Evolutionary conservation across 2,888 invertebrate species (phyloP).

Genomic region (Drosophila niveifrons): DNA sequence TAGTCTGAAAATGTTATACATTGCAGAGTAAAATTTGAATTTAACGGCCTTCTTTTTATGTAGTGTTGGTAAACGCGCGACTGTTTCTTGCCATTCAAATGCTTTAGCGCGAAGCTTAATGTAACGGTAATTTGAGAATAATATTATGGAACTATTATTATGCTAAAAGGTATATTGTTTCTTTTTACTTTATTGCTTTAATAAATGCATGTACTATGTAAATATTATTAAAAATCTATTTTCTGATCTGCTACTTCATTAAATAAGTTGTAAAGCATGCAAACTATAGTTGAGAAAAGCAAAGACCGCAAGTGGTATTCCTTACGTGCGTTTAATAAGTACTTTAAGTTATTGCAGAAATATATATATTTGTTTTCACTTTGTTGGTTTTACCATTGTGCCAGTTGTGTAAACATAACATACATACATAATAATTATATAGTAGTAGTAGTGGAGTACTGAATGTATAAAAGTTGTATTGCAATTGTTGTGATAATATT

Average conservation of each 20-base stretch:
- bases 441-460: conserved; percentile 2
- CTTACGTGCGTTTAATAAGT: neutral
- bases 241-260: neutral
- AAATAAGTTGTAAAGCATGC: neutral
- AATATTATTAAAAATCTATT: neutral
- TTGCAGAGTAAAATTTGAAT: neutral
- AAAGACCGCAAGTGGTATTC: neutral
- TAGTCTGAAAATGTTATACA: neutral
- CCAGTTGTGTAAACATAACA: conserved; percentile 14
- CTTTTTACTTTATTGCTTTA: neutral
- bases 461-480: neutral
- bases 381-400: conserved; percentile 1
- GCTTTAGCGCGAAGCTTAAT: neutral
- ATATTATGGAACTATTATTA: neutral
- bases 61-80: conserved; percentile 1
- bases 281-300: neutral
- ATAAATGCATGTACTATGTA: neutral
- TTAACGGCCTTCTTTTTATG: neutral
- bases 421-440: conserved; percentile 5
- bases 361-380: conserved; percentile 12
- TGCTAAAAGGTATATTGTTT: neutral
- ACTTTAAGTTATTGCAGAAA: neutral
- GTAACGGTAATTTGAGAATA: neutral
- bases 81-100: neutral
- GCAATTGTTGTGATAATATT: neutral